Evolutionary conservation across 2,113 vertebrate genomes (phyloP).

Genomic region (Greenwoodochromis staneri): DNA sequence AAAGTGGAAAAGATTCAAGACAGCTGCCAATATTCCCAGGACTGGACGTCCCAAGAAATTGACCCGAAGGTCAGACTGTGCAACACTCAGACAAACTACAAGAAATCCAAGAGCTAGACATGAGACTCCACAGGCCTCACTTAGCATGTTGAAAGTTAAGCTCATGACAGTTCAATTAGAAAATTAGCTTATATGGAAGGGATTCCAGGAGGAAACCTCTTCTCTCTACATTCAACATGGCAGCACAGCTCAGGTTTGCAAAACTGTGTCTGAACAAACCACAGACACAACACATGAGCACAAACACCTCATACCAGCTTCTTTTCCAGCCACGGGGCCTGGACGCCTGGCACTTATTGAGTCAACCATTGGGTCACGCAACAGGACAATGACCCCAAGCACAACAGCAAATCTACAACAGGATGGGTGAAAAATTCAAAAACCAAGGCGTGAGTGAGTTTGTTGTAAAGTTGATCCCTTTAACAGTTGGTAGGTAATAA

Average conservation of each 20-base stretch:
- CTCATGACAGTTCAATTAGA: not conserved
- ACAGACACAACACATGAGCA: not conserved
- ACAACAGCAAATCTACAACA: not conserved
- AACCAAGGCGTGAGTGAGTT: not conserved
- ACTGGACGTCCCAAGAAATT: not conserved
- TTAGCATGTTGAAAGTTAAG: not conserved
- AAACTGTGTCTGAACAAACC: not conserved
- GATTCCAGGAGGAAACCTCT: not conserved
- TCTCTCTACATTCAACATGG: not conserved
- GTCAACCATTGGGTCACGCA: not conserved
- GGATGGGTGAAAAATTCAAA: not conserved
- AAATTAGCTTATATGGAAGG: not conserved
- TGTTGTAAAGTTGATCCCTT: not conserved
- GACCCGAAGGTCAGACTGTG: not conserved
- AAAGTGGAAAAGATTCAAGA: not conserved
- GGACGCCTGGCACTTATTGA: not conserved
- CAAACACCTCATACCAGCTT: not conserved
- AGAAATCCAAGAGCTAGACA: not conserved
- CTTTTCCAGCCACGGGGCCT: fast-evolving
- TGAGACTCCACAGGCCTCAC: not conserved
- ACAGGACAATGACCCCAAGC: not conserved
- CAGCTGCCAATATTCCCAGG: not conserved
- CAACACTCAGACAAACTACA: not conserved
- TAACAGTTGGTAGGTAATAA: not conserved
- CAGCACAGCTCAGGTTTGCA: not conserved